Conservation (phyloP, 2,797 vertebrate species). For the Semaprochilodus insignis region DNA sequence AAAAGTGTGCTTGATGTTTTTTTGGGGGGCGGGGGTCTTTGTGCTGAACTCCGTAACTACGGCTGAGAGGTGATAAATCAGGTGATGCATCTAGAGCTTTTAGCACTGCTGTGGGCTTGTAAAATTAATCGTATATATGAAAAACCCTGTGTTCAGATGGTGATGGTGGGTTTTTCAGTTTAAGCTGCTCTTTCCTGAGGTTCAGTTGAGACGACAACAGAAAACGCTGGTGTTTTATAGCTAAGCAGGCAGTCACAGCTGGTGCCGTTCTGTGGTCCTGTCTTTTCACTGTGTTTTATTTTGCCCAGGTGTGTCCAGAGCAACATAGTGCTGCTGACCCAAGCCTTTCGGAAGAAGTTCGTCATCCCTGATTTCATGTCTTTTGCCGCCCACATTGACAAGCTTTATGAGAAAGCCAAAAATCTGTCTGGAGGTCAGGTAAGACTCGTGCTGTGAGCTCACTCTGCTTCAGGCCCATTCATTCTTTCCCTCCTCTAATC, state of each 20-base stretch:
- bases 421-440: slow-evolving; percentile 89
- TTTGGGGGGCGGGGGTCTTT: not conserved
- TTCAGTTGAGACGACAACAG: not conserved
- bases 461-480: not conserved
- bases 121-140: not conserved
- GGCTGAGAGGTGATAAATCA: not conserved
- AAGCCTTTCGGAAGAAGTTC: slow-evolving; percentile 90
- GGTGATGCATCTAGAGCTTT: not conserved
- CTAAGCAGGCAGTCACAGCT: not conserved
- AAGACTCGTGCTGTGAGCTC: slow-evolving; percentile 42
- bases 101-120: not conserved
- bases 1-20: not conserved
- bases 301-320: slow-evolving; percentile 86
- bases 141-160: not conserved
- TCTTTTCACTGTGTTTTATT: not conserved
- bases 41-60: not conserved
- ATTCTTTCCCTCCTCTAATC: not conserved
- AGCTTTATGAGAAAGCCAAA: slow-evolving; percentile 84
- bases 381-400: slow-evolving; percentile 86
- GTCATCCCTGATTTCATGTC: slow-evolving; percentile 89
- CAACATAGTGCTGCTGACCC: slow-evolving; percentile 90
- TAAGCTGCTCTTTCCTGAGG: not conserved
- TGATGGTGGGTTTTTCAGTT: not conserved
- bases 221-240: not conserved
- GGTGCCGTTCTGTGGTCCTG: not conserved